These are phyloP conservation scores for Spisula solida DNA, from an alignment of 2,888 invertebrate genomes.

Conservation along the genomic window DNA sequence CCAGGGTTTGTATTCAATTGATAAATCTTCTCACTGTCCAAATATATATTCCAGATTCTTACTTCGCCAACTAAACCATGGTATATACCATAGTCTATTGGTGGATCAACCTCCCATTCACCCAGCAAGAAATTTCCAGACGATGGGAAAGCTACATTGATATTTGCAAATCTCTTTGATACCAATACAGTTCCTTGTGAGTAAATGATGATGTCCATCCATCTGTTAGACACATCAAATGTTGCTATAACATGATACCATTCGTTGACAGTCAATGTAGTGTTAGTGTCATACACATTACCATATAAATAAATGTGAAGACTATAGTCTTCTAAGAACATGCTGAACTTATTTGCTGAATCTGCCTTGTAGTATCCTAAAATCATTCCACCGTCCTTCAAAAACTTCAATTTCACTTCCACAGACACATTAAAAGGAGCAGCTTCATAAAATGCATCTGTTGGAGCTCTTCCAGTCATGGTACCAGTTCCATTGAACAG, in stretches of 20 bases:
- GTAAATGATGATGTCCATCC: constrained; percentile 49
- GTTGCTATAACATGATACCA: constrained; percentile 72
- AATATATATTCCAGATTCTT: constrained; percentile 71
- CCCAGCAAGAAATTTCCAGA: constrained; percentile 70
- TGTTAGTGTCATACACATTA: constrained; percentile 56
- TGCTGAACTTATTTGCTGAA: constrained; percentile 54
- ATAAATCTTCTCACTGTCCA: constrained; percentile 55
- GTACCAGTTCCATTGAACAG: constrained; percentile 72
- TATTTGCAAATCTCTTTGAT: neutral
- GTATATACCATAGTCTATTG: constrained; percentile 56
- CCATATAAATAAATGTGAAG: constrained; percentile 54
- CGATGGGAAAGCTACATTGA: constrained; percentile 47
- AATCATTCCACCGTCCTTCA: constrained; percentile 57
- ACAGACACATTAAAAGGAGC: constrained; percentile 56
- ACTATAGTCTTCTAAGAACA: constrained; percentile 58
- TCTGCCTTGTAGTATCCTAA: constrained; percentile 63
- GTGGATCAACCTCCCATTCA: constrained; percentile 66
- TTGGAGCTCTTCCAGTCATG: constrained; percentile 62
- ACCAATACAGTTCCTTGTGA: constrained; percentile 21
- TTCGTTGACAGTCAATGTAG: constrained; percentile 30
- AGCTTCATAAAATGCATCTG: constrained; percentile 36
- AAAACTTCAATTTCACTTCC: constrained; percentile 58
- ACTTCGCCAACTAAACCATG: constrained; percentile 70
- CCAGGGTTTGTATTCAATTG: constrained; percentile 35
- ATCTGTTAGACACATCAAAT: constrained; percentile 49